phyloP scores from a whole-genome alignment of 2,797 vertebrate genomes.

The Acropternis orthonyx region DNA sequence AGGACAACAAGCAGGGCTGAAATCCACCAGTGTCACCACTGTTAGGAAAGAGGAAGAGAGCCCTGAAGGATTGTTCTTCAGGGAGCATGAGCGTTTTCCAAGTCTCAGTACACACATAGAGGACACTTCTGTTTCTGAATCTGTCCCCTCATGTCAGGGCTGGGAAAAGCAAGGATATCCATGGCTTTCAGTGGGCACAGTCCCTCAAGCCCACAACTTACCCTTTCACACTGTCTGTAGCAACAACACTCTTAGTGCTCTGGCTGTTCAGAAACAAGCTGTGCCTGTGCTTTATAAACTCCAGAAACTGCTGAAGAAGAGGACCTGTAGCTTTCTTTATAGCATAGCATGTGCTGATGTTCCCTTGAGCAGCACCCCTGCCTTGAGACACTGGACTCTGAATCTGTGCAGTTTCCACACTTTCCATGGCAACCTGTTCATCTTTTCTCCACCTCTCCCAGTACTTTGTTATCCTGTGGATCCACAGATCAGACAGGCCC shows the following conservation, averaged over 20 bases:
- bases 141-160: too few species aligned
- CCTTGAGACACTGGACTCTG: not conserved
- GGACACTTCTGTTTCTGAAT: not conserved
- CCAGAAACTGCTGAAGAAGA: not conserved
- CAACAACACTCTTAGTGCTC: not conserved
- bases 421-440: not conserved
- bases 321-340: not conserved
- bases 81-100: not conserved
- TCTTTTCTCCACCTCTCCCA: not conserved
- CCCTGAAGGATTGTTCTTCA: not conserved
- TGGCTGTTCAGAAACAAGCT: not conserved
- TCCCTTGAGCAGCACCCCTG: not conserved
- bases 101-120: not conserved
- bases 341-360: fast-evolving
- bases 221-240: fast-evolving
- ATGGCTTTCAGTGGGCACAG: not conserved
- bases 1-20: not conserved
- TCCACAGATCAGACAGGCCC: not conserved
- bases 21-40: not conserved
- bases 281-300: not conserved
- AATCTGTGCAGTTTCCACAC: constrained; percentile 30
- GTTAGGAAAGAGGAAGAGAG: not conserved
- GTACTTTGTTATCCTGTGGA: not conserved
- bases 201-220: not conserved
- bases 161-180: not conserved